Evolutionary conservation across 1,140 invertebrate genomes (phyloP), one percentile per base, ranked within the genome.

Genomic region (Anthonomus grandis): DNA sequence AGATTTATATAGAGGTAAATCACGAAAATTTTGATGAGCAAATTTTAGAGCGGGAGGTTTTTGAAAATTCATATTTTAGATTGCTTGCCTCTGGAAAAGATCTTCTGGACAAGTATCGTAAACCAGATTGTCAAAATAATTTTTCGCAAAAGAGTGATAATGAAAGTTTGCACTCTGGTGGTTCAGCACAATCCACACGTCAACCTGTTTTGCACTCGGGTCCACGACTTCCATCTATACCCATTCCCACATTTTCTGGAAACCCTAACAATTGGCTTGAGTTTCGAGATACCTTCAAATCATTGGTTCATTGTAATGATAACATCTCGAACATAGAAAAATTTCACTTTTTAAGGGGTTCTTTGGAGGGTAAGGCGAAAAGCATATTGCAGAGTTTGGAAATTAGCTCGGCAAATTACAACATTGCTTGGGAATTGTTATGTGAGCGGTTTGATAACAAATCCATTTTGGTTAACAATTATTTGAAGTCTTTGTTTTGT

Each of bases 371-470:
- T 12, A 57, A 58, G 41, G 64, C 69, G 0, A 10, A 37, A 0
- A 41, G 64, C 22, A 60, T 69, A 4, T 63, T 73, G 10, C 31
- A 63, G 51, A 44, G 49, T 12, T 52, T 71, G 15, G 63, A 64
- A 21, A 60, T 68, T n/a, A 50, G 27, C 0, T 46, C 57, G 6
- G 47, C 47, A n/a, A 72, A 68, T 60, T 74, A 70, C 39, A 15
- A 15, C 0, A 54, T 44, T 15, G 70, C 69, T 4, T 71, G 68
- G 68, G 42, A 66, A n/a, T 49, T 64, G 17, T 53, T 74, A 6
- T 59, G 52, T 18, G 55, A 70, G 18, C 41, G 64, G 48, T 75
- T 62, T 39, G 51, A 72, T 23, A 70, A 72, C 34, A 56, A 48
- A 17, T 47, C 56, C 6, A 15, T 67, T 21, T 39, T 65, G 12